Percentiles rank a stretch among this genome's conserved stretches.
phyloP scores from a whole-genome alignment of 1,140 invertebrate genomes.

The Zeugodacus cucurbitae region DNA sequence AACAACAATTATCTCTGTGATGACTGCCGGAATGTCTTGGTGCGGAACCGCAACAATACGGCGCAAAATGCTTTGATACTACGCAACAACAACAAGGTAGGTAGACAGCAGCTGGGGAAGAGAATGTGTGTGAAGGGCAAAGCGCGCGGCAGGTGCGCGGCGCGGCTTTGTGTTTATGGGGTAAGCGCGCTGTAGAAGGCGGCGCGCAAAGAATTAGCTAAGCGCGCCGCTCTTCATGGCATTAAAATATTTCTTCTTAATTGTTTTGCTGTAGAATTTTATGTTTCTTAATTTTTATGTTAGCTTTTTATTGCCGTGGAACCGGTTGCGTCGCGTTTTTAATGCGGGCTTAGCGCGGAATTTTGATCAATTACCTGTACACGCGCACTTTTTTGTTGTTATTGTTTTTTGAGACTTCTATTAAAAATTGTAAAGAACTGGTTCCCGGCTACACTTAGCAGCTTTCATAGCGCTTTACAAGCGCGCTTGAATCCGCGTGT shows the following conservation, averaged over 20 bases:
- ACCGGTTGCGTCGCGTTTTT: not conserved
- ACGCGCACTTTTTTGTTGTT: not conserved
- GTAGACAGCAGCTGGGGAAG: not conserved
- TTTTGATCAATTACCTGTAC: conserved; percentile 16
- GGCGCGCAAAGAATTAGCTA: not conserved
- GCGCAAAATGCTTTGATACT: conserved; percentile 47
- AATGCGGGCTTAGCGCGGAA: not conserved
- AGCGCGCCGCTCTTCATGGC: not conserved
- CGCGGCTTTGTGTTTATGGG: not conserved
- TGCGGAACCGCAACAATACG: conserved; percentile 58
- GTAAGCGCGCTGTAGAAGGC: not conserved
- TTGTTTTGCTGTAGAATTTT: conserved; percentile 12
- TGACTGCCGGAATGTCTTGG: conserved; percentile 56
- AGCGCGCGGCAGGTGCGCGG: not conserved
- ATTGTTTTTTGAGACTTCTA: not conserved
- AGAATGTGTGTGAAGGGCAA: not conserved
- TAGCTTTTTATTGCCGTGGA: not conserved
- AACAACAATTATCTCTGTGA: conserved; percentile 56
- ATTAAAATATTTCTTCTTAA: conserved; percentile 8
- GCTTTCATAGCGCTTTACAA: not conserved
- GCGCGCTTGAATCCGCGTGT: not conserved
- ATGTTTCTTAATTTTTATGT: conserved; percentile 7
- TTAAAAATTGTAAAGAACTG: not conserved
- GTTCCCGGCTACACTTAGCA: not conserved
- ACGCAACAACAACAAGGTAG: conserved; percentile 39